Conservation (phyloP, 37 sponge, comb jelly and placozoan species). For the Eunapius fragilis region DNA sequence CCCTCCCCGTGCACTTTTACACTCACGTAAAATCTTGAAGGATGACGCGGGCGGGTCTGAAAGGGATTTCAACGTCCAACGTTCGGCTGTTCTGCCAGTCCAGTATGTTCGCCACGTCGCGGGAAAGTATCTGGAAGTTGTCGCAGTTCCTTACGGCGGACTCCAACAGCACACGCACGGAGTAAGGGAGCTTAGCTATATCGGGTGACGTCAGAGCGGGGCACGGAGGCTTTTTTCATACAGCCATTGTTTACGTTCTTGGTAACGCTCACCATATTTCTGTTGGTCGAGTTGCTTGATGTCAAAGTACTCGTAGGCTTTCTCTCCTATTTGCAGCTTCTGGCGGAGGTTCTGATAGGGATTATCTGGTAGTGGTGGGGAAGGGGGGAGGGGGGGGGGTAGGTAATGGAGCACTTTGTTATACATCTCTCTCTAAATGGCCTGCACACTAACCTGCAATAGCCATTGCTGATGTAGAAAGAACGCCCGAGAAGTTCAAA, state of each 20-base stretch:
- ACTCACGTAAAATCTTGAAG: slow-evolving; percentile 91
- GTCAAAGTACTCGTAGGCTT: slow-evolving; percentile 45
- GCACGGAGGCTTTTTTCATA: background rate
- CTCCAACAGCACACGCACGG: slow-evolving; percentile 84
- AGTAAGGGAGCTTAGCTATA: slow-evolving; percentile 75
- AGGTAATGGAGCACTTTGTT: no score
- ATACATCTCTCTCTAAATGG: no score
- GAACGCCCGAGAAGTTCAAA: background rate
- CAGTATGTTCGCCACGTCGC: slow-evolving; percentile 72
- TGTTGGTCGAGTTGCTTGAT: slow-evolving; percentile 22
- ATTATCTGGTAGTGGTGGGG: background rate
- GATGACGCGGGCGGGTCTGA: slow-evolving; percentile 85
- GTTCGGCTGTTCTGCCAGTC: slow-evolving; percentile 77
- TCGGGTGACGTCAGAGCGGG: background rate
- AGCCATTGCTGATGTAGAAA: background rate
- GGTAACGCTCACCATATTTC: slow-evolving; percentile 45
- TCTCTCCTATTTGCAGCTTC: slow-evolving; percentile 28
- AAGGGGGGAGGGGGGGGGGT: no score
- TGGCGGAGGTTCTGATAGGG: slow-evolving; percentile 6
- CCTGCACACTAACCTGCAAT: background rate
- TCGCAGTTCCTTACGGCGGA: slow-evolving; percentile 89
- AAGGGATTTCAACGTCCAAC: slow-evolving; percentile 79
- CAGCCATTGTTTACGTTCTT: no score
- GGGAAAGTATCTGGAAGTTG: slow-evolving; percentile 55
- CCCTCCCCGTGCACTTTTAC: background rate